Conservation (phyloP, 2,113 vertebrate species). For the Phycodurus eques region DNA sequence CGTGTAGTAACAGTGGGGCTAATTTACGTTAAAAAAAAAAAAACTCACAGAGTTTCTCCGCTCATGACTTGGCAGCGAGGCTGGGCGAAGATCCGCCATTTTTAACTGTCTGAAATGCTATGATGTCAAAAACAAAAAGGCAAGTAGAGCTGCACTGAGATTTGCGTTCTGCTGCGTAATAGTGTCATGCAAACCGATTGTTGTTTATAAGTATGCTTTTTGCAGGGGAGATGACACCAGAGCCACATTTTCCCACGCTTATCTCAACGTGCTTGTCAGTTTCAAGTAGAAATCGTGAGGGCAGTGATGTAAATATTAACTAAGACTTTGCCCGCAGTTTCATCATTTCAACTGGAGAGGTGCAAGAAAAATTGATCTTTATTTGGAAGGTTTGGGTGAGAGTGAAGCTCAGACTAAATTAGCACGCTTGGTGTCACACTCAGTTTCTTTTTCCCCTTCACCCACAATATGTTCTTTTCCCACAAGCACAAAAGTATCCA, state of each 20-base stretch:
- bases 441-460: not conserved
- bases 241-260: slow-evolving; percentile 11
- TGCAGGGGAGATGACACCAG: slow-evolving; percentile 1
- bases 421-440: not conserved
- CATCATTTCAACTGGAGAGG: slow-evolving; percentile 20
- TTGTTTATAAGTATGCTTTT: not conserved
- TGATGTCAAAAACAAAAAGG: too few relatives aligned
- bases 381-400: not conserved
- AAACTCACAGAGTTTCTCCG: too few relatives aligned
- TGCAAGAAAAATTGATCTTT: not conserved
- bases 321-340: slow-evolving; percentile 28
- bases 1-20: too few relatives aligned
- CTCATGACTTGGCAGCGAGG: too few relatives aligned
- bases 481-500: not conserved
- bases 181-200: not conserved
- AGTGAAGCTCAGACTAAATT: not conserved
- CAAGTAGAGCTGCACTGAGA: too few relatives aligned
- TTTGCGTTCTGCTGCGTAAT: too few relatives aligned
- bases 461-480: not conserved
- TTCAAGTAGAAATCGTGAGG: slow-evolving; percentile 5
- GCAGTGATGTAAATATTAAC: slow-evolving; percentile 15
- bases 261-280: slow-evolving; percentile 15
- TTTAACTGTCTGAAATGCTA: too few relatives aligned
- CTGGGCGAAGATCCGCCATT: too few relatives aligned
- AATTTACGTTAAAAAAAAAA: too few relatives aligned